Percentiles rank a stretch among this genome's conserved stretches.
phyloP scores from a whole-genome alignment of 1,140 invertebrate species.

The Holotrichia oblita region DNA sequence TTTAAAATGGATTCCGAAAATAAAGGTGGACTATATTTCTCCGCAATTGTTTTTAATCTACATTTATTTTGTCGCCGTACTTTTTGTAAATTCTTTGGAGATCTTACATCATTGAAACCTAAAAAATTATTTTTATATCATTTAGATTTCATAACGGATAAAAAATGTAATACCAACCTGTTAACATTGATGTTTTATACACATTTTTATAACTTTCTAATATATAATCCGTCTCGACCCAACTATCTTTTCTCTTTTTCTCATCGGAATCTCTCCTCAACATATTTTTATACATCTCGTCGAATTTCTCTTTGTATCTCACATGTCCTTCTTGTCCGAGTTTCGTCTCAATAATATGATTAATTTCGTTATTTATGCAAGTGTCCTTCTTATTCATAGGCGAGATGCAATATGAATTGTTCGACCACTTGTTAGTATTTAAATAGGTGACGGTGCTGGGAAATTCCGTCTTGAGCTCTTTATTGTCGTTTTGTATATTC shows the following conservation, averaged over 20 bases:
- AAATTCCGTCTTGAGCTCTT: slow-evolving; percentile 17
- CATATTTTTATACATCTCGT: slow-evolving; percentile 37
- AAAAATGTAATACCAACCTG: neutral
- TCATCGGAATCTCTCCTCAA: neutral
- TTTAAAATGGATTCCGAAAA: slow-evolving; percentile 32
- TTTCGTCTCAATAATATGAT: neutral
- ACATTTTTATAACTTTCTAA: slow-evolving; percentile 34
- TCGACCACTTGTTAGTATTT: slow-evolving; percentile 36
- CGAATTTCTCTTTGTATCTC: slow-evolving; percentile 16
- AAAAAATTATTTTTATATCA: slow-evolving; percentile 38
- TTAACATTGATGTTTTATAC: slow-evolving; percentile 62
- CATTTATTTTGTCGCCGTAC: slow-evolving; percentile 59
- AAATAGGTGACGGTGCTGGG: slow-evolving; percentile 19
- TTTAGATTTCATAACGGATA: neutral
- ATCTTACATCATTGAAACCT: slow-evolving; percentile 65
- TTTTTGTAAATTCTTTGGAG: slow-evolving; percentile 64
- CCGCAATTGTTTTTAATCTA: slow-evolving; percentile 60
- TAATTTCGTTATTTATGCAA: slow-evolving; percentile 23
- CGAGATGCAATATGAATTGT: slow-evolving; percentile 38
- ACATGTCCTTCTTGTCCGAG: neutral
- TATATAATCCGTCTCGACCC: neutral
- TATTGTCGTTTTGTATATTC: slow-evolving; percentile 1
- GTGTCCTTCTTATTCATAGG: slow-evolving; percentile 33
- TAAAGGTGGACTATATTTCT: slow-evolving; percentile 46
- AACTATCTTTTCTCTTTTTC: neutral